A percentile compares a stretch with the other conserved stretches of the same genome.
Conservation (phyloP, 2,797 vertebrate genomes). For the Parauchenoglanis punctatus region DNA sequence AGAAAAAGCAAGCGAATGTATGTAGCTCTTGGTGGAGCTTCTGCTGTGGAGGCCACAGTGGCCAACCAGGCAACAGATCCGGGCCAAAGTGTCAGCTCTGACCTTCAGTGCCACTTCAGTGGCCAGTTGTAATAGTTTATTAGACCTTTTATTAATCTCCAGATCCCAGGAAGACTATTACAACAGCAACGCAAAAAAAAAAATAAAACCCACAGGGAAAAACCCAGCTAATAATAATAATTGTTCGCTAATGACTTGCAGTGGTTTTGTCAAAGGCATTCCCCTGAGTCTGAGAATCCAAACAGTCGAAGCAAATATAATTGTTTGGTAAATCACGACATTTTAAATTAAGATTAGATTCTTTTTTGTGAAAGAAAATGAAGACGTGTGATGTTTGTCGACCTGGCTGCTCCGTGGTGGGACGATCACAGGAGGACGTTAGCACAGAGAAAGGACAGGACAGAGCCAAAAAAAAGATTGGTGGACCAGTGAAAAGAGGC, state of each 20-base stretch:
- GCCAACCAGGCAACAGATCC: neutral
- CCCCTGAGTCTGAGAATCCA: neutral
- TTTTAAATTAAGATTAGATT: neutral
- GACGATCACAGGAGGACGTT: neutral
- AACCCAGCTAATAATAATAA: too few species aligned
- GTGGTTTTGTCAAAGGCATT: neutral
- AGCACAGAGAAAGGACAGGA: too few species aligned
- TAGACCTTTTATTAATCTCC: neutral
- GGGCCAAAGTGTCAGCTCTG: neutral
- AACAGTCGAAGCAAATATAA: neutral
- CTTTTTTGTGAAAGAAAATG: too few species aligned
- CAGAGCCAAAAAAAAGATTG: neutral
- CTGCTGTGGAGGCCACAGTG: neutral
- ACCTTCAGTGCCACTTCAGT: neutral
- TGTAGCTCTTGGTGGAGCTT: too few species aligned
- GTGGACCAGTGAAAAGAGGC: slow-evolving; percentile 2
- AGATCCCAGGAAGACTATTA: too few species aligned
- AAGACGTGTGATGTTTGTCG: neutral
- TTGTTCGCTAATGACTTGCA: neutral
- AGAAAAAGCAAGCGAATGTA: too few species aligned
- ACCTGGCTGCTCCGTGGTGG: neutral
- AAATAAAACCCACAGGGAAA: too few species aligned
- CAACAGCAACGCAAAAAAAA: too few species aligned
- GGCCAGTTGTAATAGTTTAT: neutral
- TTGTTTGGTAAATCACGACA: neutral